Conservation (phyloP, 2,888 invertebrate genomes). For the Acrocyrtus sp. region DNA sequence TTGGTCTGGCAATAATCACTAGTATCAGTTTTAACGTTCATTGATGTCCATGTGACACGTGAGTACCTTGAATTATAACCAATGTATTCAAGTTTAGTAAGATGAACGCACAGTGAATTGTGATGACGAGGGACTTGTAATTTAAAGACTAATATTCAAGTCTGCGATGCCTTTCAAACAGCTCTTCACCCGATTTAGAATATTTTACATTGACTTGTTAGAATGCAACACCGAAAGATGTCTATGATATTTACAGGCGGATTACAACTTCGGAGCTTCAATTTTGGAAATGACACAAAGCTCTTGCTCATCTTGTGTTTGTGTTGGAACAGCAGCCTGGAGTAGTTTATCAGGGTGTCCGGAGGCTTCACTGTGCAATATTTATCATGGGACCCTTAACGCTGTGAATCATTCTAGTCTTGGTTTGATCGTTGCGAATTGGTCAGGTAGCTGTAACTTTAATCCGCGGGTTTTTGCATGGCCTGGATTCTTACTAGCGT, state of each 20-base stretch:
- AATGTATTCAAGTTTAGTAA: constrained; percentile 5
- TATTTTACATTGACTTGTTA: constrained; percentile 43
- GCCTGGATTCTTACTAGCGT: constrained; percentile 71
- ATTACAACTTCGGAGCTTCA: constrained; percentile 70
- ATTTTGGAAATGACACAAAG: constrained; percentile 68
- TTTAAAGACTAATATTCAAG: constrained; percentile 7
- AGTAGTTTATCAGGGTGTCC: constrained; percentile 71
- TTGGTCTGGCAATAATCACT: no score
- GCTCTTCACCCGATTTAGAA: no score
- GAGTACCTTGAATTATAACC: neutral
- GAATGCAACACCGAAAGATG: no score
- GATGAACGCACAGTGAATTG: constrained; percentile 37
- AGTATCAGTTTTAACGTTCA: neutral
- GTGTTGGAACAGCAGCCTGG: constrained; percentile 73
- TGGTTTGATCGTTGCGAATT: constrained; percentile 71
- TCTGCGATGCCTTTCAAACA: constrained; percentile 59
- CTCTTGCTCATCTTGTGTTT: constrained; percentile 69
- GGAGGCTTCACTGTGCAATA: constrained; percentile 71
- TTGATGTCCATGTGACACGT: neutral
- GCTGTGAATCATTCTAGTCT: constrained; percentile 69
- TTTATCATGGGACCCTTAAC: constrained; percentile 70
- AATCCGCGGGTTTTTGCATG: constrained; percentile 72
- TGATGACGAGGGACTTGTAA: constrained; percentile 44
- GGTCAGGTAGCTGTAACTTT: constrained; percentile 72
- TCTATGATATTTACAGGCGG: constrained; percentile 66